phyloP scores from a whole-genome alignment of 2,797 vertebrate species.

The Sebastes iracundus region DNA sequence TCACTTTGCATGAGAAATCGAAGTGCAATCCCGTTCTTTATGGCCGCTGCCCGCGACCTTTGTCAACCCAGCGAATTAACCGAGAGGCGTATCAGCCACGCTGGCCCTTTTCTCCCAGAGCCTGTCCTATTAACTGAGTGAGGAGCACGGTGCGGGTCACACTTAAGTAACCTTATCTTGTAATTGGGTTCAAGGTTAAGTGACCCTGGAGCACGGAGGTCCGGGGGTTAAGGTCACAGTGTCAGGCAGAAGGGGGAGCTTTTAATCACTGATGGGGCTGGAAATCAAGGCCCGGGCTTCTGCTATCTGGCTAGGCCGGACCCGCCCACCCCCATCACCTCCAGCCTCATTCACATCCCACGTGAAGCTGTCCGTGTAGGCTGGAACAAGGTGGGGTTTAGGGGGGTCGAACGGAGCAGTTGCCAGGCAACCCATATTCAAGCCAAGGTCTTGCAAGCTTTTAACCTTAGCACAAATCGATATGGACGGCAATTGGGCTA shows the following conservation, averaged over 20 bases:
- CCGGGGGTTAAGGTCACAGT: constrained; percentile 82
- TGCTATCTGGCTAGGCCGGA: constrained; percentile 67
- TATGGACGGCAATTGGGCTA: constrained; percentile 75
- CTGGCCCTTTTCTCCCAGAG: constrained; percentile 77
- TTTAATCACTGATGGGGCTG: constrained; percentile 84
- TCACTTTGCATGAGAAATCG: constrained; percentile 83
- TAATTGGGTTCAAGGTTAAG: constrained; percentile 91
- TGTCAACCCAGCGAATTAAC: constrained; percentile 83
- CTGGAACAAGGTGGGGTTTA: constrained; percentile 43
- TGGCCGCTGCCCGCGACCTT: constrained; percentile 78
- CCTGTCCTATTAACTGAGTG: constrained; percentile 83
- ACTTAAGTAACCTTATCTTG: constrained; percentile 88
- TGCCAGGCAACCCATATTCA: constrained; percentile 80
- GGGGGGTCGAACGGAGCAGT: constrained; percentile 60
- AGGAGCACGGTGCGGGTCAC: constrained; percentile 75
- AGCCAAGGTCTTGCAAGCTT: constrained; percentile 82
- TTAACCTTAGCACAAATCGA: constrained; percentile 83
- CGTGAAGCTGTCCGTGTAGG: constrained; percentile 28
- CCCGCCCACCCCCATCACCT: constrained; percentile 40
- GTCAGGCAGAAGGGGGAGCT: constrained; percentile 78
- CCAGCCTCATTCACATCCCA: constrained; percentile 42
- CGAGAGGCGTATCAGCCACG: constrained; percentile 81
- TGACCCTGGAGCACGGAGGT: constrained; percentile 81
- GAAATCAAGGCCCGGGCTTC: constrained; percentile 80
- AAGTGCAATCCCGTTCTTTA: constrained; percentile 81